Evolutionary conservation across 2,888 invertebrate genomes (phyloP).

Genomic region (Prosapia bicincta): DNA sequence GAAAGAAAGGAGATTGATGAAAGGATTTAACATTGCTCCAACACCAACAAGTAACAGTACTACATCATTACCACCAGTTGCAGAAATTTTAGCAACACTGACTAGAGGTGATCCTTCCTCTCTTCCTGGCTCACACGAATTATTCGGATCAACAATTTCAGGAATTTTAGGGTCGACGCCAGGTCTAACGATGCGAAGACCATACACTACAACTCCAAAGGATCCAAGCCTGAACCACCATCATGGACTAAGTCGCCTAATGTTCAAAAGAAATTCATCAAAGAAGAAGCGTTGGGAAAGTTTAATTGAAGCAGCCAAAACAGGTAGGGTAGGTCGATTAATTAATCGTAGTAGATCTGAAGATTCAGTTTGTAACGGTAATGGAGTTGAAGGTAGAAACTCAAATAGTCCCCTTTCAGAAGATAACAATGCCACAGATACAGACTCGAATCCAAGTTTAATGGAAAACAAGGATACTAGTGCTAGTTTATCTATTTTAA

Average conservation of each 20-base stretch:
- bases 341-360: constrained; percentile 76
- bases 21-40: constrained; percentile 88
- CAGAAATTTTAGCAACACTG: constrained; percentile 44
- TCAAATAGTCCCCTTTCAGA: constrained; percentile 55
- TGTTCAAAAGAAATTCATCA: constrained; percentile 34
- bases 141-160: constrained; percentile 66
- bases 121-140: constrained; percentile 48
- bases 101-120: constrained; percentile 47
- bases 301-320: constrained; percentile 81
- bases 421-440: constrained; percentile 68
- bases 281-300: constrained; percentile 53
- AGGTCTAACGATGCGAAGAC: constrained; percentile 34
- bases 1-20: constrained; percentile 89
- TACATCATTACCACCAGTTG: constrained; percentile 36
- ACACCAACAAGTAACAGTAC: constrained; percentile 53
- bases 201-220: constrained; percentile 32
- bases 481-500: constrained; percentile 65
- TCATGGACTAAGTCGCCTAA: constrained; percentile 35
- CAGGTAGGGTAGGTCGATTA: constrained; percentile 73
- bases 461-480: constrained; percentile 42
- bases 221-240: constrained; percentile 29
- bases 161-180: constrained; percentile 50
- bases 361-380: constrained; percentile 69
- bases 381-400: constrained; percentile 48
- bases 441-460: constrained; percentile 67